phyloP scores from a whole-genome alignment of 2,888 invertebrate species.

The Pandemis cinnamomeana region DNA sequence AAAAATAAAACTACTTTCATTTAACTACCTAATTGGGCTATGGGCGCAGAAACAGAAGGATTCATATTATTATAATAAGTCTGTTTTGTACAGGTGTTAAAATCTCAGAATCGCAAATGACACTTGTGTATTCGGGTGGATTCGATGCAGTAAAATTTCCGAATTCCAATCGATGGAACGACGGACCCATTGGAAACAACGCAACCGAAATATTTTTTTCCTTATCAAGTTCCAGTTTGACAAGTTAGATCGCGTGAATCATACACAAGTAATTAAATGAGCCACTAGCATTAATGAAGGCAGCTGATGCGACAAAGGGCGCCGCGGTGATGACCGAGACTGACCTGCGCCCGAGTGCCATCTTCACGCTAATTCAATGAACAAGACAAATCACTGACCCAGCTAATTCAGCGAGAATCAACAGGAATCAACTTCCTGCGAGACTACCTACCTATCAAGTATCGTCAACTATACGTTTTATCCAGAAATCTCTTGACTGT shows the following conservation, averaged over 20 bases:
- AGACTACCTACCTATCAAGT: slow-evolving; percentile 29
- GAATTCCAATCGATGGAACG: not conserved
- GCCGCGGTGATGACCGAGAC: slow-evolving; percentile 61
- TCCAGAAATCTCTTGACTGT: not conserved
- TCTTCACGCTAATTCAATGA: slow-evolving; percentile 76
- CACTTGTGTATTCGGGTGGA: not conserved
- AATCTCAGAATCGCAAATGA: not conserved
- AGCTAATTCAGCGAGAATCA: slow-evolving; percentile 45
- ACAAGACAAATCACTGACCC: slow-evolving; percentile 55
- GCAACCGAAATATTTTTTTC: not conserved
- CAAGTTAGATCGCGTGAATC: slow-evolving; percentile 37
- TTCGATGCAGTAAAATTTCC: not conserved
- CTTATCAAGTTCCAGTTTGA: slow-evolving; percentile 7
- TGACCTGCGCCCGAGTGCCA: slow-evolving; percentile 58
- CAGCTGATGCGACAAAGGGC: slow-evolving; percentile 65
- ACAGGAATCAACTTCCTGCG: slow-evolving; percentile 53
- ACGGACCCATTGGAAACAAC: not conserved
- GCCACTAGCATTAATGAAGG: slow-evolving; percentile 61
- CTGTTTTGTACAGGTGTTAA: not conserved
- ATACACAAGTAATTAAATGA: slow-evolving; percentile 56
- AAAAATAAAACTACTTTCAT: not conserved
- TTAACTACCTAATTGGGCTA: not conserved
- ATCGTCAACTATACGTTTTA: not conserved
- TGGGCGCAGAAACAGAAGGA: not conserved
- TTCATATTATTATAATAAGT: not conserved